Evolutionary conservation across 2,797 vertebrate species (phyloP), one percentile per base, ranked within the genome.

Genomic region (Mycteria americana): DNA sequence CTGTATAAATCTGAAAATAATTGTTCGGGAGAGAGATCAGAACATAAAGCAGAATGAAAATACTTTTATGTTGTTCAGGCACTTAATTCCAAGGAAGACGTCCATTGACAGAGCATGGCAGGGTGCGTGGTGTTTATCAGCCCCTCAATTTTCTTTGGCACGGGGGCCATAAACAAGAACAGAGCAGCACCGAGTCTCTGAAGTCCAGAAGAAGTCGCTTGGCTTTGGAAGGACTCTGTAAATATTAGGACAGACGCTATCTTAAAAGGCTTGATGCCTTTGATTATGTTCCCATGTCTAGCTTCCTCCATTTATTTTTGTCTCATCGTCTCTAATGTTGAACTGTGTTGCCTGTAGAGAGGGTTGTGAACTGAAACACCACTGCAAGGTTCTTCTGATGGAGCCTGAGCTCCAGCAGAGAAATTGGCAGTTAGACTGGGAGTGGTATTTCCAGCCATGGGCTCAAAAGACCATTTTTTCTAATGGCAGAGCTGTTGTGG

Each of bases 261-360:
- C 95, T 97, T 96, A 59, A 96, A 96, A 97, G 96, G 64, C 81
- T 82, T 18, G 2, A 24, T 41, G 88, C 75, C 86, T 97, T 96
- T 97, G 95, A 97, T 97, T 89, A 57, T 75, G 93, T 93, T 97
- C 96, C 93, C 7, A 0, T 88, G 79, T 62, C 33, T 45, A 54
- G 75, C 62, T 97, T 97, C 96, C 95, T 96, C 78, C 86, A 30
- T 84, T 95, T 96, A 94, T 92, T 95, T 97, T 94, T 91, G 75
- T 92, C 90, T 87, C 84, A 75, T 87, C 80, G 0, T 88, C 84
- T 96, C 88, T 70, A 51, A 70, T 79, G 85, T 70, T 43, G 54
- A 56, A 46, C 63, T 73, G 30, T n/a, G 46, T 45, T 50, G 85
- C 84, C 78, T 82, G 72, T 19, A 54, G 86, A 72, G 88, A 93